These are phyloP conservation scores for Aethes cnicana DNA, from an alignment of 2,888 invertebrate species.

Conservation along the genomic window DNA sequence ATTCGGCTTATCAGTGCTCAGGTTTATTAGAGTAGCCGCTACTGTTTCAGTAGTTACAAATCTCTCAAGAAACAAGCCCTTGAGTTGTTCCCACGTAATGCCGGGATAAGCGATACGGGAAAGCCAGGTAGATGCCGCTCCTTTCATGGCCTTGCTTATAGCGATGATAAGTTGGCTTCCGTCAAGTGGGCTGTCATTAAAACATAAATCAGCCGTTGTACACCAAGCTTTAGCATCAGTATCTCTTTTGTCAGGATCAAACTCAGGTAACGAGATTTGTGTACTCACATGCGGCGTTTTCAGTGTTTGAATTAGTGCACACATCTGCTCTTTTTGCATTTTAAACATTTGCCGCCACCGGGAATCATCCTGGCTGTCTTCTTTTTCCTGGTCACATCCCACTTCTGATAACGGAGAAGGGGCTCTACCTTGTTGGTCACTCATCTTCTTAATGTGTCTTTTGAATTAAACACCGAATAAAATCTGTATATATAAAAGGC, in stretches of 20 bases:
- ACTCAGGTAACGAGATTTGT: not conserved
- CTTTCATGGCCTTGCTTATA: not conserved
- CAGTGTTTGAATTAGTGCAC: not conserved
- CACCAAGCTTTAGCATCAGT: not conserved
- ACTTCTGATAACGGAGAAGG: too few species aligned
- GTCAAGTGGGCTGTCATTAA: not conserved
- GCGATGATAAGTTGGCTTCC: not conserved
- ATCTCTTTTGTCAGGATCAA: not conserved
- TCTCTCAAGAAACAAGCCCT: not conserved
- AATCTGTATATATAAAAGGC: too few species aligned
- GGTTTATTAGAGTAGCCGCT: not conserved
- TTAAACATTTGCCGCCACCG: not conserved
- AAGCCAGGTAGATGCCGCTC: not conserved
- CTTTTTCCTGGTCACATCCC: too few species aligned
- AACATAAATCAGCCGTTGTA: not conserved
- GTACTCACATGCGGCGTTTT: not conserved
- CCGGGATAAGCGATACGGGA: not conserved
- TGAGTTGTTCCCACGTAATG: not conserved
- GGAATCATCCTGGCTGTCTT: not conserved
- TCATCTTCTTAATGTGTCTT: too few species aligned
- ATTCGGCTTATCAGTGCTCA: not conserved
- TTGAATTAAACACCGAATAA: too few species aligned
- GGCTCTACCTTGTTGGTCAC: too few species aligned
- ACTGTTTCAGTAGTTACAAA: not conserved
- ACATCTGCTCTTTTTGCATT: not conserved